Evolutionary conservation across 2,113 vertebrate genomes (phyloP), one percentile per base, ranked within the genome.

Genomic region (Shinisaurus crocodilurus): DNA sequence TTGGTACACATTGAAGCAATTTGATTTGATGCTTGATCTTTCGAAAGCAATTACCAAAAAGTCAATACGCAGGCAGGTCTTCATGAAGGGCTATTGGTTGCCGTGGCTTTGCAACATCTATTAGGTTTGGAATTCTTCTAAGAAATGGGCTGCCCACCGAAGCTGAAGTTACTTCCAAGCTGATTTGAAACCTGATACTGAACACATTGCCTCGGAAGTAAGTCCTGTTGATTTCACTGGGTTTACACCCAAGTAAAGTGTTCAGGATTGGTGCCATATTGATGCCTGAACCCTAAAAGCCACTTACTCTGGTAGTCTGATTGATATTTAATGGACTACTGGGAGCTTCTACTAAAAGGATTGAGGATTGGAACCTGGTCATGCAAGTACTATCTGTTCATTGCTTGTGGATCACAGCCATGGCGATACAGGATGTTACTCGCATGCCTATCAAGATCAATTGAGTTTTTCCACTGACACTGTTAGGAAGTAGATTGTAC

Each of bases 11-110:
- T 80, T 80, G 88, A 96, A 91, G 95, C 88, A 69, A 87, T 94
- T 93, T 93, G 69, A 65, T 74, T n/a, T 50, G 60, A 48, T 77
- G 40, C 43, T 85, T 94, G 80, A n/a, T 90, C 43, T 89, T 91
- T 94, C 79, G 82, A 95, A 96, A 95, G 76, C 60, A 93, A 82
- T 94, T 91, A 87, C 32, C 85, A 54, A 72, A 92, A 96, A 86
- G 25, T 89, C 90, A 95, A 94, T 94, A 95, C 6, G 50, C 86
- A 90, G 92, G 92, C 32, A 91, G 75, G 91, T 94, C 85, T 72
- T 93, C 29, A 69, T 60, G 6, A 93, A 85, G 48, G 90, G 90
- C 40, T 92, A 80, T 95, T 75, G 88, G 27, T 63, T 93, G 82
- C 57, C 29, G 2, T 72, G n/a, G 29, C 0, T 89, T 70, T 87